Conservation (phyloP, 2,797 vertebrate species). For the Pempheris klunzingeri region DNA sequence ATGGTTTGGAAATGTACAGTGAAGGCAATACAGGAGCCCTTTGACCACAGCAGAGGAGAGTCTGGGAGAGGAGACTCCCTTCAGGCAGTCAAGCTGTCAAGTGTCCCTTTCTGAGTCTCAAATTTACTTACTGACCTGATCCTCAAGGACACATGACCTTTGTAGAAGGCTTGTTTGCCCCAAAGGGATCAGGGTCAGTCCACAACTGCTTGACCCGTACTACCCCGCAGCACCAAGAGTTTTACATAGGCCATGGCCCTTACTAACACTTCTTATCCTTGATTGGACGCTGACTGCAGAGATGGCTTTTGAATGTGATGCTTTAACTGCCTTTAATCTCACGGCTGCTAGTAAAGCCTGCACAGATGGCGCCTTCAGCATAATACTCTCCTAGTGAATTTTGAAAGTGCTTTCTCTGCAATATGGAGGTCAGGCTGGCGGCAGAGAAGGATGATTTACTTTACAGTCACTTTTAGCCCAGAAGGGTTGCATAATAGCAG, state of each 20-base stretch:
- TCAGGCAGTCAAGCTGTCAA: conserved; percentile 76
- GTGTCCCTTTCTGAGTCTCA: conserved; percentile 35
- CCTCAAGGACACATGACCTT: conserved; percentile 58
- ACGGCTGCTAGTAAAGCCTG: conserved; percentile 72
- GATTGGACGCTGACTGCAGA: conserved; percentile 49
- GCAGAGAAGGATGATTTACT: conserved; percentile 79
- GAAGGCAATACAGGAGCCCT: conserved; percentile 14
- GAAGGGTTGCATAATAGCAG: conserved; percentile 78
- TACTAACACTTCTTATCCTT: conserved; percentile 31
- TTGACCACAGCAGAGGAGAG: conserved; percentile 36
- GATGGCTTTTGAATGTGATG: conserved; percentile 62
- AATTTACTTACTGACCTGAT: conserved; percentile 63
- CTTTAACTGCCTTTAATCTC: conserved; percentile 79
- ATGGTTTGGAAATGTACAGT: conserved; percentile 34
- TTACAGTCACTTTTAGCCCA: conserved; percentile 77
- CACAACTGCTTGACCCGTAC: conserved; percentile 38
- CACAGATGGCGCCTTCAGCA: conserved; percentile 80
- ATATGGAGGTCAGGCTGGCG: conserved; percentile 77
- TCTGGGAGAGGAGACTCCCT: conserved; percentile 57
- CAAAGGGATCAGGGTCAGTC: conserved; percentile 32
- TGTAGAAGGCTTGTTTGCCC: conserved; percentile 36
- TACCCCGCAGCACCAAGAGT: conserved; percentile 8
- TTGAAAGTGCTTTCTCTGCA: conserved; percentile 79
- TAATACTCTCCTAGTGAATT: conserved; percentile 76
- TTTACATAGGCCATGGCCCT: conserved; percentile 18